Evolutionary conservation across 2,113 vertebrate genomes (phyloP).

Genomic region (Urocitellus parryii): DNA sequence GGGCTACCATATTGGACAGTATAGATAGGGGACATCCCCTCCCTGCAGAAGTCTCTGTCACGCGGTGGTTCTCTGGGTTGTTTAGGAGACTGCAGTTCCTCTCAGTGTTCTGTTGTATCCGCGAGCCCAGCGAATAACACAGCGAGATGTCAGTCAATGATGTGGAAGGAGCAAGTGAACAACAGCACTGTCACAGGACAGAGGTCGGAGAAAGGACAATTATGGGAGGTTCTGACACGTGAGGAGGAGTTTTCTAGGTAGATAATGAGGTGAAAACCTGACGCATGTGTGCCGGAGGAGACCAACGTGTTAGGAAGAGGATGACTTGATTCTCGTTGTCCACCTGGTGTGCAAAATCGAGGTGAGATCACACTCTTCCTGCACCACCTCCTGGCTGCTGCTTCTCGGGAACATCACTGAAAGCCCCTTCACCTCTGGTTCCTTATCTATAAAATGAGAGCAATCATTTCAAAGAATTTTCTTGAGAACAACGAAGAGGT

Average conservation of each 20-base stretch:
- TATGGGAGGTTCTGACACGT: background rate
- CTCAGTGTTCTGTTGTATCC: background rate
- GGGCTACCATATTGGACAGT: background rate
- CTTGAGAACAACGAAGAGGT: background rate
- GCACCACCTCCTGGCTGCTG: background rate
- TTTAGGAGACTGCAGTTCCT: background rate
- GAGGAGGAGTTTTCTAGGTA: background rate
- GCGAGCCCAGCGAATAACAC: background rate
- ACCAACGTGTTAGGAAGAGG: background rate
- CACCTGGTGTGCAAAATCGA: background rate
- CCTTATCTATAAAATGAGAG: background rate
- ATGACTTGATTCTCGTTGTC: background rate
- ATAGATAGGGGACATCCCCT: no score
- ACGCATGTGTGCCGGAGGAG: background rate
- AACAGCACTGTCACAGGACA: background rate
- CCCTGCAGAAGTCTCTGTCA: background rate
- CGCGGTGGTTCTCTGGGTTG: background rate
- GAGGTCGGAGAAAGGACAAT: background rate
- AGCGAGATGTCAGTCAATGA: background rate
- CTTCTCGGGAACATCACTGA: background rate
- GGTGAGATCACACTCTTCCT: background rate
- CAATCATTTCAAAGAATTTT: background rate
- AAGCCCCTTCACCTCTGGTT: background rate
- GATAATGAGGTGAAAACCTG: background rate
- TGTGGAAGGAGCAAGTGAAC: background rate